Evolutionary conservation across 2,888 invertebrate species (phyloP).

Genomic region (Pecten maximus): DNA sequence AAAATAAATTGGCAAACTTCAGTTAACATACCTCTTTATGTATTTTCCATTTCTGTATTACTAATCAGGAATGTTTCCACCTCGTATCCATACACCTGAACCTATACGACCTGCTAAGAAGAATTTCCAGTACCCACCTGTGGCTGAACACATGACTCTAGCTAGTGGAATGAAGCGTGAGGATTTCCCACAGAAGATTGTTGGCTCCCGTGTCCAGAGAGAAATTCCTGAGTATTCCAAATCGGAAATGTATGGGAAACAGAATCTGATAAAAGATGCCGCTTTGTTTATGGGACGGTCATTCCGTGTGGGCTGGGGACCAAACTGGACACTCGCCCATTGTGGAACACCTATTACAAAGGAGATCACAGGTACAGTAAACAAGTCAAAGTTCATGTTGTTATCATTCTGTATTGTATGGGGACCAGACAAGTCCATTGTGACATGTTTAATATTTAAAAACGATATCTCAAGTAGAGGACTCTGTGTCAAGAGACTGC

Average conservation of each 20-base stretch:
- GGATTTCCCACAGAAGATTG: constrained; percentile 69
- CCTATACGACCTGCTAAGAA: constrained; percentile 64
- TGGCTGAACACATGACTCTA: constrained; percentile 72
- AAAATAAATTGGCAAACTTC: too few species aligned
- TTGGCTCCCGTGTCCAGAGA: constrained; percentile 70
- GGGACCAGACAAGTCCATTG: too few species aligned
- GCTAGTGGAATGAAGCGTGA: constrained; percentile 74
- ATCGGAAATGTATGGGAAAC: constrained; percentile 76
- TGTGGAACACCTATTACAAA: constrained; percentile 68
- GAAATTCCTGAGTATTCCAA: constrained; percentile 71
- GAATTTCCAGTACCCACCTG: constrained; percentile 66
- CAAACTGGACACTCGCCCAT: constrained; percentile 86
- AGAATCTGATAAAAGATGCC: constrained; percentile 79
- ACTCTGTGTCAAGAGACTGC: too few species aligned
- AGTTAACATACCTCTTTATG: too few species aligned
- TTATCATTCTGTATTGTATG: too few species aligned
- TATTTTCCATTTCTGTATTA: not conserved
- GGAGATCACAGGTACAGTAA: constrained; percentile 49
- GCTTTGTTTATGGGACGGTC: constrained; percentile 83
- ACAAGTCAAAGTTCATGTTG: too few species aligned
- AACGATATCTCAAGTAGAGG: too few species aligned
- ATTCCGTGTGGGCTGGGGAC: constrained; percentile 90
- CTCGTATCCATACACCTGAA: constrained; percentile 68
- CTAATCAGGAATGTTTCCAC: constrained; percentile 65
- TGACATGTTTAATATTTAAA: too few species aligned